phyloP scores from a whole-genome alignment of 2,113 vertebrate genomes.

The Toxotes jaculatrix region DNA sequence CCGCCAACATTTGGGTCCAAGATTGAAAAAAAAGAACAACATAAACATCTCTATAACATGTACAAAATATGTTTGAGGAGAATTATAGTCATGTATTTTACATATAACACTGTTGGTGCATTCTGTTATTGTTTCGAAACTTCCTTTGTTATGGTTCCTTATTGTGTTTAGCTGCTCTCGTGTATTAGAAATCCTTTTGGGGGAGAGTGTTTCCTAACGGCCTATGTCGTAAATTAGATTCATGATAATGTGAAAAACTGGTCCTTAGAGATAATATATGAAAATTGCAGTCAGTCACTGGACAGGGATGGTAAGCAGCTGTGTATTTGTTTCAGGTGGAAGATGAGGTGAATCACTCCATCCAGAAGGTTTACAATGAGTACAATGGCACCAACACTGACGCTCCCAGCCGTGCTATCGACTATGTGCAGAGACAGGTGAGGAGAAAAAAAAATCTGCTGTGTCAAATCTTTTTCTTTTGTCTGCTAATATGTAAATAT shows the following conservation, averaged over 20 bases:
- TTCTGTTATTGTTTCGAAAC: too few relatives aligned
- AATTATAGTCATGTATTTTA: not conserved
- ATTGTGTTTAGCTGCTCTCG: too few relatives aligned
- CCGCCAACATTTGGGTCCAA: not conserved
- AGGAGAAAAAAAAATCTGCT: constrained; percentile 49
- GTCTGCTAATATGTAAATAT: not conserved
- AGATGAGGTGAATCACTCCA: constrained; percentile 93
- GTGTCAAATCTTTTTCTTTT: not conserved
- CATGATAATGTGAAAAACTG: constrained; percentile 1
- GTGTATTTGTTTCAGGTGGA: constrained; percentile 87
- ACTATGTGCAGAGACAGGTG: constrained; percentile 98
- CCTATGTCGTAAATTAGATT: constrained; percentile 5
- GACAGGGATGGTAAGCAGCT: not conserved
- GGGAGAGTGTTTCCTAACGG: not conserved
- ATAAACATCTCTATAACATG: not conserved
- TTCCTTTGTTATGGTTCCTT: not conserved
- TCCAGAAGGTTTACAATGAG: constrained; percentile 93
- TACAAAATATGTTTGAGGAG: not conserved
- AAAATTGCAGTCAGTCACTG: not conserved
- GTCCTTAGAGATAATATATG: not conserved
- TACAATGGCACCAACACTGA: constrained; percentile 95
- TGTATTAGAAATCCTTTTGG: not conserved
- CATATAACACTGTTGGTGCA: too few relatives aligned
- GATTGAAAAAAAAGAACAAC: not conserved
- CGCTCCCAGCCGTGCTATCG: constrained; percentile 96